Evolutionary conservation across 92 coral and sea anemone species (phyloP), one percentile per base, ranked within the genome.

Genomic region (Bergia puertoricense): DNA sequence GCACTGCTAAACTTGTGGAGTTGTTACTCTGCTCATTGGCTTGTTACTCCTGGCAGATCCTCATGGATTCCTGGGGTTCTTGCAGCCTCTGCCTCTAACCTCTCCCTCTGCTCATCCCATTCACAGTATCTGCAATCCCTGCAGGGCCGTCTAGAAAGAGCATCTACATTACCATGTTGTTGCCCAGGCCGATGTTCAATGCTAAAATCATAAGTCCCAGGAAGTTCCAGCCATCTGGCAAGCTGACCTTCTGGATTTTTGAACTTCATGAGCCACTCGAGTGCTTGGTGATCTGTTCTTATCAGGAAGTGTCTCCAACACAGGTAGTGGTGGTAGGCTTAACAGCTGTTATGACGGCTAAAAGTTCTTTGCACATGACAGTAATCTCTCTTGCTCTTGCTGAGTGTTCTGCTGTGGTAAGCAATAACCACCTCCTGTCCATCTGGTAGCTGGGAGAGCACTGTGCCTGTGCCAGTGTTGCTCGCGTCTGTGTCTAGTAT

Each of bases 401-500:
- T 86, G 67, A 92, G 86, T 5, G 89, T 67, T 48, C 30, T 74
- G 81, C 91, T 91, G 78, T 18, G 74, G 85, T 84, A 91, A 2
- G 91, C 91, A 11, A 91, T 84, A 13, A 88, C 89, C 71, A 56
- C 76, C 81, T 91, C 91, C 6, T 88, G 81, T 8, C 89, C 91
- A 3, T 72, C 30, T 30, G 76, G 86, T 20, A 88, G 68, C 73
- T 91, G 93, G 5, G 91, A 85, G 6, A 88, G 82, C 43, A 91
- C 91, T n/a, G 88, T 89, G 23, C 91, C 90, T 5, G 86, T 67
- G 36, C 89, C 93, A 16, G 56, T 56, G 80, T 89, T 81, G 86
- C 94, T 86, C 46, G 94, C 89, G 44, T 92, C 94, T 5, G 92
- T 92, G 62, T 92, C 94, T 0, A 92, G 83, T 67, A 83, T 50